Evolutionary conservation across 64 coral and sea anemone genomes (phyloP).

Genomic region (Montipora foliosa): DNA sequence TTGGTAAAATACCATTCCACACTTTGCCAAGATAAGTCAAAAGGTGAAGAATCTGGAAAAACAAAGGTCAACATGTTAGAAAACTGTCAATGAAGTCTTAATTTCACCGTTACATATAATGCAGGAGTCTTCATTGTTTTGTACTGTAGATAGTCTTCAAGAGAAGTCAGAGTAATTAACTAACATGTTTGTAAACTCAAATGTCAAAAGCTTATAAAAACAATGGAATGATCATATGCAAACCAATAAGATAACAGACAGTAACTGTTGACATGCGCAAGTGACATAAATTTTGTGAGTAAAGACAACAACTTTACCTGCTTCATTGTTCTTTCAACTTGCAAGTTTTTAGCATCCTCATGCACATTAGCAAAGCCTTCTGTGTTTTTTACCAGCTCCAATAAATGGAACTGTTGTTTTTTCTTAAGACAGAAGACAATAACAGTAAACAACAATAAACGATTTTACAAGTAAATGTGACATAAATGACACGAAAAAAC

Average conservation of each 20-base stretch:
- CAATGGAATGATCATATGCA: too few relatives aligned
- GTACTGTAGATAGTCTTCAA: too few relatives aligned
- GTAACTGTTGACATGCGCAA: too few relatives aligned
- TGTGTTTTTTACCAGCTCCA: constrained; percentile 63
- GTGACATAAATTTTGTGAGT: background rate
- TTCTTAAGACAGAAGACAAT: constrained; percentile 44
- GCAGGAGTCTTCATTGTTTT: too few relatives aligned
- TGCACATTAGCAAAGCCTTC: constrained; percentile 87
- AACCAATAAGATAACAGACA: too few relatives aligned
- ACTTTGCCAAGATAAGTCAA: constrained; percentile 84
- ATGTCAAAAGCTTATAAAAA: too few relatives aligned
- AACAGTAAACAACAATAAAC: background rate
- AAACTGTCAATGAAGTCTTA: too few relatives aligned
- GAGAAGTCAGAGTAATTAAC: too few relatives aligned
- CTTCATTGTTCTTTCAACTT: constrained; percentile 86
- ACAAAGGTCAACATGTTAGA: background rate
- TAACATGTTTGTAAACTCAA: too few relatives aligned
- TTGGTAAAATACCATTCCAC: constrained; percentile 92
- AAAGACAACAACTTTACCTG: constrained; percentile 60
- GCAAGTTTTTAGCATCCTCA: constrained; percentile 61
- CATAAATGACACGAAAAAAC: background rate
- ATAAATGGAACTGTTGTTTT: constrained; percentile 72
- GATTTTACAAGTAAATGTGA: background rate
- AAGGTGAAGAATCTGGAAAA: constrained; percentile 79
- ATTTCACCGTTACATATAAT: too few relatives aligned